Base-by-base conservation (phyloP, 1,140 invertebrate genomes). In the Bombus superbus region DNA sequence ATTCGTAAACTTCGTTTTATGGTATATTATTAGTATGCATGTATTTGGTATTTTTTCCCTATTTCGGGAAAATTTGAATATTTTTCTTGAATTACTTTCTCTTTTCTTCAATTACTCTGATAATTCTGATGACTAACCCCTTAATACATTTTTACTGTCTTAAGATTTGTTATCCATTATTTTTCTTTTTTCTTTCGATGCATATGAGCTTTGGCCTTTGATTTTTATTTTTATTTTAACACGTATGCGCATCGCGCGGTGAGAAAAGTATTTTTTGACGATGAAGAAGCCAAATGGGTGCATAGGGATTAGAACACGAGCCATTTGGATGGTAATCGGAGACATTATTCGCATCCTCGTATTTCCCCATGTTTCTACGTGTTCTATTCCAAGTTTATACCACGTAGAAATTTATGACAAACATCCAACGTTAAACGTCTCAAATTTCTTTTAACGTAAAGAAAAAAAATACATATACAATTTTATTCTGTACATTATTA, bases 191-290 rank as follows among this genome's bases (percentile, higher is more conserved):
- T 28, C 4, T 32, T 32, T 32, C 15, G 11, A 15, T n/a, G 0
- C n/a, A n/a, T 15, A 53, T 53, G 47, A 64, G 25, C 25, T 28
- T 10, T 59, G 0, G 10, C n/a, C 6, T 25, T 38, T 10, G 22
- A 35, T 25, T 68, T 68, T 22, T 3, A 3, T 68, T 9, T 15
- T 22, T 38, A 22, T 1, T 32, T 32, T 32, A 64, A 15, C 5
- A 32, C 1, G 11, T 1, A 13, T 28, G 5, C 5, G 5, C 22
- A 11, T 2, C 8, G 35, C 4, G 13, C 3, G 2, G 2, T 28
- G 10, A 4, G 38, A 42, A n/a, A 32, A 72, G 8, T 2, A 9
- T 32, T 40, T 72, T 44, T 44, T 32, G 6, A 3, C 13, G 13
- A 4, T 18, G 71, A 44, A 32, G 44, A 72, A 72, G 3, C 6